phyloP scores from a whole-genome alignment of 2,888 invertebrate genomes.

The Drosophila rubida region DNA sequence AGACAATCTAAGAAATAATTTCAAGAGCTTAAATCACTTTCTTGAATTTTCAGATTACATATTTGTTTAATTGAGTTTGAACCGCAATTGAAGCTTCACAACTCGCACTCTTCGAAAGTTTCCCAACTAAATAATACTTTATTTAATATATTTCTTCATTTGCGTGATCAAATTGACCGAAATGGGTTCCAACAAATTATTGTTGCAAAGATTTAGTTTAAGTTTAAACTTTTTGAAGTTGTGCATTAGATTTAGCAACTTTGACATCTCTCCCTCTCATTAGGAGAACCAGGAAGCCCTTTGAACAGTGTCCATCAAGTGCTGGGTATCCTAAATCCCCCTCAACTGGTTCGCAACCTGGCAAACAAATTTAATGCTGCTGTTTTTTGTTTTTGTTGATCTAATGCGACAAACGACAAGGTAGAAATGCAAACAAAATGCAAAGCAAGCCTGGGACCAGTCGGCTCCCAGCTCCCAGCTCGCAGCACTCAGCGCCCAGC shows the following conservation, averaged over 20 bases:
- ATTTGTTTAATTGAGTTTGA: background rate
- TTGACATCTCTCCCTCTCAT: no score
- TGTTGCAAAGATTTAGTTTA: no score
- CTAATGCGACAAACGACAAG: conserved; percentile 57
- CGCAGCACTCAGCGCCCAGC: background rate
- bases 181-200: no score
- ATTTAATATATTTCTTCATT: no score
- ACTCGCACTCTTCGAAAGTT: background rate
- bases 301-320: background rate
- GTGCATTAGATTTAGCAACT: no score
- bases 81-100: background rate
- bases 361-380: conserved; percentile 54
- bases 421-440: conserved; percentile 63
- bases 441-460: conserved; percentile 26
- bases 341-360: conserved; percentile 30
- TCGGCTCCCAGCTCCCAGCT: background rate
- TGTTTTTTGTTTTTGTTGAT: conserved; percentile 51
- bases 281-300: background rate
- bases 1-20: no score
- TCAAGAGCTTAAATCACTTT: no score
- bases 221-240: no score
- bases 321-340: conserved; percentile 23
- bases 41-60: no score
- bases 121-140: no score
- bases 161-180: no score